Evolutionary conservation across 2,888 invertebrate species (phyloP), one percentile per base, ranked within the genome.

Genomic region (Neoaliturus tenellus): DNA sequence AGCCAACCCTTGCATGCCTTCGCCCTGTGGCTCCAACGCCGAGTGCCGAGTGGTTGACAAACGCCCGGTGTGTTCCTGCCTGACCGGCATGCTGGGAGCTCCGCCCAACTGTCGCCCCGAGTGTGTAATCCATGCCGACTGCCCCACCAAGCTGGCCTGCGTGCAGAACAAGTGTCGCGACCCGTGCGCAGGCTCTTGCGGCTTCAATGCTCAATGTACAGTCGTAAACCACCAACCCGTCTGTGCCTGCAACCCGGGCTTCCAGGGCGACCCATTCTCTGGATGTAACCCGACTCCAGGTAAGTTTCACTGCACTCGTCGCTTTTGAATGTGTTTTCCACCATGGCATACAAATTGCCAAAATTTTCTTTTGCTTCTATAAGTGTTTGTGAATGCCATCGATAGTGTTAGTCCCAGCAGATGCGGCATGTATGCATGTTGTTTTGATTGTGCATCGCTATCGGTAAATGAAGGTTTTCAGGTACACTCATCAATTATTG

Each of bases 51-150:
- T 92, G 0, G 90, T 92, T 39, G 94, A 94, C 85, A 92, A 92
- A 69, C 92, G 94, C 84, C 94, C 95, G 0, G 93, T 95, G 0
- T 96, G 96, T 89, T 93, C 94, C 0, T 96, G 96, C 88, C 91
- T 95, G 84, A 91, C 93, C 6, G 95, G 94, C 41, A 95, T 95
- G 91, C 92, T 95, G n/a, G 96, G 96, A 3, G 94, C 95, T 0
- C 95, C 96, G n/a, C 96, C 95, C 0, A 92, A 94, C 85, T 96
- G 96, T 88, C 93, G 96, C 80, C 96, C 95, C 0, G 95, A 96
- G 89, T 96, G 96, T 89, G 91, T 94, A 71, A 95, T 96, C 88
- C 94, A 96, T 89, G 94, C 95, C 89, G 96, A 96, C 88, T 96
- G 96, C 88, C 95, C 95, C 0, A 93, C 94, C 25, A 93, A 94